These are phyloP conservation scores for Paramormyrops kingsleyae DNA, from an alignment of 2,113 vertebrate genomes.

Conservation along the genomic window DNA sequence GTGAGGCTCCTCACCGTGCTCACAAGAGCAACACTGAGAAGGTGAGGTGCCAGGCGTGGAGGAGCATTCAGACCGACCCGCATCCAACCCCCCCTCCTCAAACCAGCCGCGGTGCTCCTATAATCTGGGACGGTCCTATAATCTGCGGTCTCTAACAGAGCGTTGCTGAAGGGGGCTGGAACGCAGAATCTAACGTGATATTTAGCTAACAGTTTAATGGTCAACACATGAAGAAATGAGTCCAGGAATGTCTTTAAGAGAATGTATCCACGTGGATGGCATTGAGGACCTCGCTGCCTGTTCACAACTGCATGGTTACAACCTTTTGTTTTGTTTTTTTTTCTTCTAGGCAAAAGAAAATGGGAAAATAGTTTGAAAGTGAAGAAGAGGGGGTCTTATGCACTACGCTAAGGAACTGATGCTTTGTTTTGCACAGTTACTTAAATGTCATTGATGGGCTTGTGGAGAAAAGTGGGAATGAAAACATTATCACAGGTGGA, in stretches of 20 bases:
- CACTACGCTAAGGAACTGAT: background rate
- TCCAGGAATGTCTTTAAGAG: background rate
- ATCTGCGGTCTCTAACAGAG: background rate
- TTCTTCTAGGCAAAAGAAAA: conserved; percentile 57
- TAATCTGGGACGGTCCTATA: background rate
- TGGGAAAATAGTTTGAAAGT: conserved; percentile 59
- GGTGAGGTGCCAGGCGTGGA: conserved; percentile 45
- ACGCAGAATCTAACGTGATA: background rate
- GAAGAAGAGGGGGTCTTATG: conserved; percentile 3
- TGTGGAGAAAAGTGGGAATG: background rate
- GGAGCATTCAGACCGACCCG: background rate
- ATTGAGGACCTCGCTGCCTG: background rate
- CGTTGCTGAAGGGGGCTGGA: background rate
- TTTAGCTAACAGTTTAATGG: background rate
- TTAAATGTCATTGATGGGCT: background rate
- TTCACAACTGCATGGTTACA: background rate
- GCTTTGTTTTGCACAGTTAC: background rate
- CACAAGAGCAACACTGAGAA: conserved; percentile 57
- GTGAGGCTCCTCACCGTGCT: conserved; percentile 47
- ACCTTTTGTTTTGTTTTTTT: conserved; percentile 9
- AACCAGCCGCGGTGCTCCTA: background rate
- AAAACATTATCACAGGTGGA: background rate
- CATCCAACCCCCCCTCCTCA: background rate
- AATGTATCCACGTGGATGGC: background rate
- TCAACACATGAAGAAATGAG: background rate